A percentile compares a stretch with the other conserved stretches of the same genome.
Evolutionary conservation across 2,888 invertebrate species (phyloP).

Genomic region (Euplexia lucipara): DNA sequence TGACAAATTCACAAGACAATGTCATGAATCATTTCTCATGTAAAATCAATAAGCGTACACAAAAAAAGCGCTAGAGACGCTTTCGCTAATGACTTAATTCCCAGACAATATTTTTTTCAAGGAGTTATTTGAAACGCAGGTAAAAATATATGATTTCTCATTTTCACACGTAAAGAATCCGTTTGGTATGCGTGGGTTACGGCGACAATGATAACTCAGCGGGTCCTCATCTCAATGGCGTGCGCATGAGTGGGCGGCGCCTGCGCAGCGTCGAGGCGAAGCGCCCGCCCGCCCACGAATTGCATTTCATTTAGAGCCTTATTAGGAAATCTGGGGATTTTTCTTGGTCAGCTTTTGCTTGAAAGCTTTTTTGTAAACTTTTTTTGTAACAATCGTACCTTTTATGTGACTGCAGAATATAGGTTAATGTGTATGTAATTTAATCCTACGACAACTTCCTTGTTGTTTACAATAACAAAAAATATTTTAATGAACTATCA

Average conservation of each 20-base stretch:
- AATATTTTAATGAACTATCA: too few relatives aligned
- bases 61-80: constrained; percentile 32
- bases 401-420: too few relatives aligned
- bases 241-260: constrained; percentile 66
- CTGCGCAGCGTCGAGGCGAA: constrained; percentile 63
- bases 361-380: neutral
- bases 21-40: constrained; percentile 37
- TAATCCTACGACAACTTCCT: too few relatives aligned
- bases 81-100: constrained; percentile 54
- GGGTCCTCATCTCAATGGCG: constrained; percentile 70
- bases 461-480: too few relatives aligned
- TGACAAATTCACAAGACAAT: constrained; percentile 21
- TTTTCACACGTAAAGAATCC: constrained; percentile 49
- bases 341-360: neutral
- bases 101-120: constrained; percentile 51
- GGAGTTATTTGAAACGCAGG: constrained; percentile 34
- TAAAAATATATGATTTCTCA: constrained; percentile 43
- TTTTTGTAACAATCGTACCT: constrained; percentile 13
- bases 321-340: constrained; percentile 47
- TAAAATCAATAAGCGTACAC: constrained; percentile 11
- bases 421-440: too few relatives aligned
- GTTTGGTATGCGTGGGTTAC: constrained; percentile 73
- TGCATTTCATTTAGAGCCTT: constrained; percentile 60
- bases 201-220: constrained; percentile 87
- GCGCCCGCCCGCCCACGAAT: constrained; percentile 63